phyloP scores from a whole-genome alignment of 2,888 invertebrate species.

The Abscondita cerata region DNA sequence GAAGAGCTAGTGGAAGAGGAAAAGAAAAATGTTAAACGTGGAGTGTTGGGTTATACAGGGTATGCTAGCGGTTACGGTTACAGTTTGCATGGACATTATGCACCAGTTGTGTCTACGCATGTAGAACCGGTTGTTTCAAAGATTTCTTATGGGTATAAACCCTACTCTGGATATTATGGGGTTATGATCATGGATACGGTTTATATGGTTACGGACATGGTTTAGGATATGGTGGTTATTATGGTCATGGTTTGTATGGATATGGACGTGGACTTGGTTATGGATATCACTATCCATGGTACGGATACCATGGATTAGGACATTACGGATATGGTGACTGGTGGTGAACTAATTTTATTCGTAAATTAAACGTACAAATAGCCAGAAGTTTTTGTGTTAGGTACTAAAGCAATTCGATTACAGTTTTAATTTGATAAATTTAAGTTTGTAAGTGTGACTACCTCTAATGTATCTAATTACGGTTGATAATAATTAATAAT shows the following conservation, averaged over 20 bases:
- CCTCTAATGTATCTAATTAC: no score
- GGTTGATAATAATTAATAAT: no score
- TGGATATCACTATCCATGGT: constrained; percentile 1
- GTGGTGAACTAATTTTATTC: constrained; percentile 20
- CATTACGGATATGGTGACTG: constrained; percentile 20
- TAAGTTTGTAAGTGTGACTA: no score
- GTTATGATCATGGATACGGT: constrained; percentile 39
- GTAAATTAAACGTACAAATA: no score
- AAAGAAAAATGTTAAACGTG: constrained; percentile 50
- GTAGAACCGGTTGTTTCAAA: constrained; percentile 28
- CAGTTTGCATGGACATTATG: constrained; percentile 30
- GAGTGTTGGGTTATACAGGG: constrained; percentile 40
- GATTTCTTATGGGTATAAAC: constrained; percentile 27
- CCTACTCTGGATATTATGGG: constrained; percentile 17
- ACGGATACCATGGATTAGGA: constrained; percentile 3
- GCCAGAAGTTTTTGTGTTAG: no score
- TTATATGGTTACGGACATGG: constrained; percentile 36
- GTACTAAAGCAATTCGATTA: no score
- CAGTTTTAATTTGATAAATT: no score
- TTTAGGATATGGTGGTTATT: constrained; percentile 37
- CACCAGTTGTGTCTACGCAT: constrained; percentile 27
- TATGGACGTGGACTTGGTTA: constrained; percentile 3
- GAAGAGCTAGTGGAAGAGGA: constrained; percentile 38
- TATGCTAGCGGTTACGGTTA: constrained; percentile 39
- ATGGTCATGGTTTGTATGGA: constrained; percentile 30